Conservation (phyloP, 2,113 vertebrate species). For the Orientallactaga bullata region DNA sequence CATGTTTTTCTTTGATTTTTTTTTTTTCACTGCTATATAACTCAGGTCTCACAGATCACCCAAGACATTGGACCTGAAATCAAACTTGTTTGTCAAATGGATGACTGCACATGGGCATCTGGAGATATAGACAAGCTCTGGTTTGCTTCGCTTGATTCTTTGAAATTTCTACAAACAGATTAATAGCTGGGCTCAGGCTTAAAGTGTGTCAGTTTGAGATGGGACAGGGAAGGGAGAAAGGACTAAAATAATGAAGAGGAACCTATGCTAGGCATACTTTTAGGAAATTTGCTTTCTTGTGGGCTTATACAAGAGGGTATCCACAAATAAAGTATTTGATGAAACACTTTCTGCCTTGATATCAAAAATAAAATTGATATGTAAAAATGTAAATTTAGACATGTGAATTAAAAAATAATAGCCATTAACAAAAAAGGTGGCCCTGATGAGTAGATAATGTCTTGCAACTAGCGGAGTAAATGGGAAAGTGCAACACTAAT, state of each 20-base stretch:
- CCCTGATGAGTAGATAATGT: accelerated
- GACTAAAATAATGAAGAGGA: not conserved
- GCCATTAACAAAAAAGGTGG: not conserved
- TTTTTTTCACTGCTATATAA: not conserved
- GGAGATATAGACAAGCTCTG: not conserved
- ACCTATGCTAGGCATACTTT: not conserved
- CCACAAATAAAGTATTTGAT: conserved; percentile 17
- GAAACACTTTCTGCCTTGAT: not conserved
- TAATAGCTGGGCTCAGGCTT: not conserved
- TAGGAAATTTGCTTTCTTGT: not conserved
- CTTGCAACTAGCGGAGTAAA: not conserved
- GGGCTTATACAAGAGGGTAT: not conserved
- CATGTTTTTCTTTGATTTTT: not conserved
- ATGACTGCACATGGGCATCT: not conserved
- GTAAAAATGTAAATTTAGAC: not conserved
- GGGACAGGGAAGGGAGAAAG: accelerated
- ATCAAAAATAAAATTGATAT: not conserved
- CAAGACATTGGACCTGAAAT: not conserved
- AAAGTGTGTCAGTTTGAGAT: not conserved
- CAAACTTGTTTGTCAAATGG: not conserved
- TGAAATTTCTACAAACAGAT: not conserved
- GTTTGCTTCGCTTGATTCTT: not conserved
- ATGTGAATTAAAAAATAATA: not conserved
- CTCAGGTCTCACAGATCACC: not conserved
- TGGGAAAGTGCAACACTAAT: not conserved